Conservation (phyloP, 1,140 invertebrate genomes). For the Spodoptera litura region DNA sequence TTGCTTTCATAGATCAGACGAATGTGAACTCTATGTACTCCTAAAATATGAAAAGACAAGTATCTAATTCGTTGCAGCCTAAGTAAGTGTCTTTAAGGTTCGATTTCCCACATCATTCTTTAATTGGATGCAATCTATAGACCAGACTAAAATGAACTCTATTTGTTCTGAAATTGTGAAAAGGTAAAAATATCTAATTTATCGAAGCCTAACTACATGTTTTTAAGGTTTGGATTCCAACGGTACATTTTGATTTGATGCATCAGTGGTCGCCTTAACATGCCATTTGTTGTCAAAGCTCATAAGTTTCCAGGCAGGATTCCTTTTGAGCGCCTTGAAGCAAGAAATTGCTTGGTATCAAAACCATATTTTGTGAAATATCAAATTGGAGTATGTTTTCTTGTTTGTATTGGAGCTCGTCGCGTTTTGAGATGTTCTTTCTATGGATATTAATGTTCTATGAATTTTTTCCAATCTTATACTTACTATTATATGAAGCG, state of each 20-base stretch:
- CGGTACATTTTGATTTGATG: constrained; percentile 53
- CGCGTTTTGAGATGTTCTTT: not conserved
- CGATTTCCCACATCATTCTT: too few relatives aligned
- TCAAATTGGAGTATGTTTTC: constrained; percentile 27
- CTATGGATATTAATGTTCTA: not conserved
- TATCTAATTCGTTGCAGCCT: too few relatives aligned
- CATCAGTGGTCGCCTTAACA: constrained; percentile 46
- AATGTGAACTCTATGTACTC: too few relatives aligned
- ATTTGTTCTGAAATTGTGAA: too few relatives aligned
- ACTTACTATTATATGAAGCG: too few relatives aligned
- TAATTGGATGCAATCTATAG: too few relatives aligned
- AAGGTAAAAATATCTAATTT: not conserved
- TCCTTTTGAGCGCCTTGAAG: constrained; percentile 29
- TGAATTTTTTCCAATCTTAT: too few relatives aligned
- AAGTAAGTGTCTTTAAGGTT: too few relatives aligned
- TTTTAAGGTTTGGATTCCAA: constrained; percentile 1
- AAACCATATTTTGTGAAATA: constrained; percentile 38
- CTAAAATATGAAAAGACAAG: too few relatives aligned
- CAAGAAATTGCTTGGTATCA: constrained; percentile 47
- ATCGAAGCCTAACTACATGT: not conserved
- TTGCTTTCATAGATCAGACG: too few relatives aligned
- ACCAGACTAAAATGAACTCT: too few relatives aligned
- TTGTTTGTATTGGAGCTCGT: constrained; percentile 9
- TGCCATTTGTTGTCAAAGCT: constrained; percentile 45
- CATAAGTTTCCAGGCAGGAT: constrained; percentile 31